Evolutionary conservation across 2,888 invertebrate species (phyloP), one percentile per base, ranked within the genome.

Genomic region (Vesta saturnalis): DNA sequence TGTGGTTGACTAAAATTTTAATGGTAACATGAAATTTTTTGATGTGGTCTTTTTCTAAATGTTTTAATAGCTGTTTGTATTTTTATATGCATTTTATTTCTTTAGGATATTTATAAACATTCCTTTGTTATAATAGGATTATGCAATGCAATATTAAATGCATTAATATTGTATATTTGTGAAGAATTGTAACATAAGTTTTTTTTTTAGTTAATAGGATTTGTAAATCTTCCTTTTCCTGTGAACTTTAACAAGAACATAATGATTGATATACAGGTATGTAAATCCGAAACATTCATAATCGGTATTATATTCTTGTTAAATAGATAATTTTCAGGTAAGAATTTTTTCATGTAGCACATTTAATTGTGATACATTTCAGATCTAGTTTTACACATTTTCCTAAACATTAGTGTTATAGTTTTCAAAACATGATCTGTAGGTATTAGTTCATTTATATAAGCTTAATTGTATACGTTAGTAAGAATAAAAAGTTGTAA

Each of bases 401-500:
- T 16, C 47, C 15, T 47, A 16, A 23, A 23, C 47, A 47, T 16
- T 16, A 47, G 47, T 47, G 14, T 43, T 43, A 47, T 47, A 15
- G 16, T 47, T 47, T n/a, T 16, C 16, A 47, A 3, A 8, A 47
- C 47, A 47, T 15, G 14, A 15, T 47, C 15, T 47, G 8, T 47
- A 47, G 47, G 8, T 47, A 47, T 18, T 52, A 52, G n/a, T 19
- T 52, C 3, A 16, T 64, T 64, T 63, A 35, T 52, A 57, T 16
- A 23, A 52, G 59, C 65, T 46, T 60, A 57, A 64, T 72, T 72
- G 71, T 75, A 72, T 73, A 74, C 72, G 68, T 74, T 72, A 60
- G 64, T 70, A 67, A 72, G 72, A 73, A 74, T 66, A 67, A 74
- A 75, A 73, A 73, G 74, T 52, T 52, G 39, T 39, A 39, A 39